Evolutionary conservation across 1,140 invertebrate species (phyloP).

Genomic region (Diploscapter pachys): DNA sequence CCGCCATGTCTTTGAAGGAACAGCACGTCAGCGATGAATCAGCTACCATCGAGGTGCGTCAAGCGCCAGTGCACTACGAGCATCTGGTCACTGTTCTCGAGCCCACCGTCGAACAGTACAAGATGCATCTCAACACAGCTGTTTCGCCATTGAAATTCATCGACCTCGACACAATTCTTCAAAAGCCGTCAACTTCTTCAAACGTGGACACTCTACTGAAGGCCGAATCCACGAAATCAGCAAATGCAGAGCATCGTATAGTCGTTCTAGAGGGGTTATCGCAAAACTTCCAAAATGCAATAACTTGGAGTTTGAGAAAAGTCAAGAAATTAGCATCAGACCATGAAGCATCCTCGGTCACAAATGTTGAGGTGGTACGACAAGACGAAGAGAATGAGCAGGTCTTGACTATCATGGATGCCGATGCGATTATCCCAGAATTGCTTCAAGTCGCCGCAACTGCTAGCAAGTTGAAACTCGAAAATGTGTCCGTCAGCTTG

Average conservation of each 20-base stretch:
- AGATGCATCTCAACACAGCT: background rate
- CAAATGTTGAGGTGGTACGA: slow-evolving; percentile 23
- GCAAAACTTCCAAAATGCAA: slow-evolving; percentile 31
- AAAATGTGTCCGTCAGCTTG: slow-evolving; percentile 31
- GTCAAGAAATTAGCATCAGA: slow-evolving; percentile 15
- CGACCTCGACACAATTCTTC: slow-evolving; percentile 33
- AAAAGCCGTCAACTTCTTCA: slow-evolving; percentile 27
- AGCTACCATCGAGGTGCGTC: slow-evolving; percentile 20
- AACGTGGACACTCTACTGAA: slow-evolving; percentile 19
- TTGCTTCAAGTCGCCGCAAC: slow-evolving; percentile 34
- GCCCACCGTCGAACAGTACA: slow-evolving; percentile 16
- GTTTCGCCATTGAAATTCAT: slow-evolving; percentile 35
- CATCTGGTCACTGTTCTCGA: slow-evolving; percentile 32
- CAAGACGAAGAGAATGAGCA: slow-evolving; percentile 20
- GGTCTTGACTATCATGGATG: slow-evolving; percentile 24
- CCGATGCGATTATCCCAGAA: slow-evolving; percentile 31
- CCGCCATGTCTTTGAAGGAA: slow-evolving; percentile 27
- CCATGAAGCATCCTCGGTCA: slow-evolving; percentile 18
- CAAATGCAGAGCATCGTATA: slow-evolving; percentile 35
- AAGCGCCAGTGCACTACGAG: slow-evolving; percentile 21
- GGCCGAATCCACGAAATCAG: slow-evolving; percentile 13
- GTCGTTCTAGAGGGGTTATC: slow-evolving; percentile 33
- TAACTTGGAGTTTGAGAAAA: slow-evolving; percentile 36
- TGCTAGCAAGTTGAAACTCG: slow-evolving; percentile 34
- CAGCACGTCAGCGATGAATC: slow-evolving; percentile 23